Conservation (phyloP, 2,797 vertebrate genomes). For the Girardinus metallicus region DNA sequence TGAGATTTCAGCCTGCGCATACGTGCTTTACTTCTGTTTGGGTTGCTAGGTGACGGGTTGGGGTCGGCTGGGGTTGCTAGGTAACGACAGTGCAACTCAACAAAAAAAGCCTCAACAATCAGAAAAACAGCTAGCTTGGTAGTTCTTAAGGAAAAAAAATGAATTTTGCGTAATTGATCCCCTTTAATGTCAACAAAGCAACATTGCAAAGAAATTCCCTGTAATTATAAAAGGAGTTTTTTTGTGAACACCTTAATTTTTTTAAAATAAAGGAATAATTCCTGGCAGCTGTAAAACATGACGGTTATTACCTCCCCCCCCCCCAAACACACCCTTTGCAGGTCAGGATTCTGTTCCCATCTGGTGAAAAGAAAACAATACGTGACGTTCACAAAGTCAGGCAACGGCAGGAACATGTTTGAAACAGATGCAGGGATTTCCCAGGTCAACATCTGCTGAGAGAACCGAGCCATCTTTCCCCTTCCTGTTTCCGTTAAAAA, state of each 20-base stretch:
- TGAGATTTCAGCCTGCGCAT: too few relatives aligned
- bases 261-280: neutral
- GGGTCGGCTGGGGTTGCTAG: too few relatives aligned
- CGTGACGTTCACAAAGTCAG: neutral
- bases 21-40: too few relatives aligned
- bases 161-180: too few relatives aligned
- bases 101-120: too few relatives aligned
- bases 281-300: neutral
- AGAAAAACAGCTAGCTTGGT: too few relatives aligned
- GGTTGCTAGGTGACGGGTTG: too few relatives aligned
- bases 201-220: neutral
- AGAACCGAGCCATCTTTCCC: neutral
- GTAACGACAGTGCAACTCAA: too few relatives aligned
- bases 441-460: slow-evolving; percentile 11
- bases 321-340: neutral
- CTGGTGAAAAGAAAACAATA: neutral
- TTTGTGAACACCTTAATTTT: neutral
- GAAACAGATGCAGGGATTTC: neutral
- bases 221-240: neutral
- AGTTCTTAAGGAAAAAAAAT: too few relatives aligned
- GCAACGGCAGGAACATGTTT: too few relatives aligned
- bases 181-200: neutral
- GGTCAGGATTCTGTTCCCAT: neutral
- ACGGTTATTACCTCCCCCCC: neutral
- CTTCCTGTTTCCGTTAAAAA: neutral